Conservation (phyloP, 1,140 invertebrate genomes). For the Hermetia illucens region DNA sequence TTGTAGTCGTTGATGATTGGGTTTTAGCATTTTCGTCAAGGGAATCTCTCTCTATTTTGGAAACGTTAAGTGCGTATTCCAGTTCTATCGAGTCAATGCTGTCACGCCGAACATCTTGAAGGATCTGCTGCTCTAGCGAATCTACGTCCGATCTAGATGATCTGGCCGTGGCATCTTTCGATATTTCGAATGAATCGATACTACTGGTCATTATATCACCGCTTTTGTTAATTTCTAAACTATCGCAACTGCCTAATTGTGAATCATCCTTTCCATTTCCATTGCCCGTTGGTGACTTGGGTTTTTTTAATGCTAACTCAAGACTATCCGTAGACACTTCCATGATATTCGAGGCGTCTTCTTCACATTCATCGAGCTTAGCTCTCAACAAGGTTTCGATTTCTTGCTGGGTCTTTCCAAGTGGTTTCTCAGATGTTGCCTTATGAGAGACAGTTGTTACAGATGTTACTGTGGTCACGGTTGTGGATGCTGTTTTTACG, state of each 20-base stretch:
- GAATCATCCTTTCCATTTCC: conserved; percentile 12
- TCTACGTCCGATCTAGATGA: conserved; percentile 19
- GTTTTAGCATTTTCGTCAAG: no score
- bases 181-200: conserved; percentile 47
- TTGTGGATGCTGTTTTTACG: conserved; percentile 31
- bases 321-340: conserved; percentile 47
- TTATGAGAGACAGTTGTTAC: conserved; percentile 34
- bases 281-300: conserved; percentile 18
- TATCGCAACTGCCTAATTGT: conserved; percentile 40
- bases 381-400: conserved; percentile 24
- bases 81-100: conserved; percentile 36
- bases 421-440: conserved; percentile 31
- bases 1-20: no score
- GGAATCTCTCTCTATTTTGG: conserved; percentile 4
- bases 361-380: conserved; percentile 21
- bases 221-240: conserved; percentile 38
- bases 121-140: conserved; percentile 25
- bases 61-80: conserved; percentile 34
- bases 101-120: conserved; percentile 34
- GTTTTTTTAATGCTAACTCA: conserved; percentile 34
- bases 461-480: conserved; percentile 19
- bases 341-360: conserved; percentile 34
- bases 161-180: conserved; percentile 22
- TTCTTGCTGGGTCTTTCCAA: conserved; percentile 32
- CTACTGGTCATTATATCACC: conserved; percentile 43